phyloP scores from a whole-genome alignment of 2,113 vertebrate species.

The Emydura subglobosa region DNA sequence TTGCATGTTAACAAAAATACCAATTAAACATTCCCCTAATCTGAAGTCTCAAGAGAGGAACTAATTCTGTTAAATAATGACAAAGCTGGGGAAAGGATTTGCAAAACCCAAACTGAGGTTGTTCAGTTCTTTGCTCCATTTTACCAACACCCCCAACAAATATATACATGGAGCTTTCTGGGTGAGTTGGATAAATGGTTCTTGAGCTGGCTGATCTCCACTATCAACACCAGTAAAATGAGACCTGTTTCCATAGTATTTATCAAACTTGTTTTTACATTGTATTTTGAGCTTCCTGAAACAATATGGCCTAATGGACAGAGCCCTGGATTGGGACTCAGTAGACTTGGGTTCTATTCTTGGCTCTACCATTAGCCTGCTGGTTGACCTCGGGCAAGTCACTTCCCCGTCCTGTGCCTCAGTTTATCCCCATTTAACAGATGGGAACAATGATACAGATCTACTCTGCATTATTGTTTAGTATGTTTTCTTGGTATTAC shows the following conservation, averaged over 20 bases:
- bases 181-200: neutral
- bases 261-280: neutral
- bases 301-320: neutral
- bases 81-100: neutral
- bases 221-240: neutral
- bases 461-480: neutral
- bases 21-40: neutral
- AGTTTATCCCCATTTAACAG: neutral
- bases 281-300: neutral
- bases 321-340: neutral
- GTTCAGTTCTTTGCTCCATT: neutral
- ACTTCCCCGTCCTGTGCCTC: neutral
- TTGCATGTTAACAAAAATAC: neutral
- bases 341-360: neutral
- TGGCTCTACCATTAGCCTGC: neutral
- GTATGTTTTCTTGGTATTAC: neutral
- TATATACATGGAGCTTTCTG: neutral
- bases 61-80: neutral
- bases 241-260: neutral
- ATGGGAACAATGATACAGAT: neutral
- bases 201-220: neutral
- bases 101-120: neutral
- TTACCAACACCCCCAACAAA: neutral
- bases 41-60: neutral
- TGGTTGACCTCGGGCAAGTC: neutral